phyloP scores from a whole-genome alignment of 2,888 invertebrate genomes.

The Parthenolecanium corni region DNA sequence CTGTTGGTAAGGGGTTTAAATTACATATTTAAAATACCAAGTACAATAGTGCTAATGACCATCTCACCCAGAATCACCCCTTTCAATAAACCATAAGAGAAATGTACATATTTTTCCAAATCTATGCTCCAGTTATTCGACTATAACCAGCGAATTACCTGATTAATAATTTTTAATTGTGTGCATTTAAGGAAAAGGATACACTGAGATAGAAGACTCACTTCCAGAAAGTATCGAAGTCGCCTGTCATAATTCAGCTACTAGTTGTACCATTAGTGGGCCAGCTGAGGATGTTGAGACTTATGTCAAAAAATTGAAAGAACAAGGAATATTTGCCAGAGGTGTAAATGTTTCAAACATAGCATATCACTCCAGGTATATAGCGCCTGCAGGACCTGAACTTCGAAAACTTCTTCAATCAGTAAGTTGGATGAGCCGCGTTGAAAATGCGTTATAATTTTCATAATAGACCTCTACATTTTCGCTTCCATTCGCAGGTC shows the following conservation, averaged over 20 bases:
- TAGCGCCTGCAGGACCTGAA: slow-evolving; percentile 41
- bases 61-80: no score
- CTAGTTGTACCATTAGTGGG: slow-evolving; percentile 68
- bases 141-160: no score
- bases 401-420: slow-evolving; percentile 40
- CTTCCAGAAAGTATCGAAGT: slow-evolving; percentile 54
- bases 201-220: slow-evolving; percentile 33
- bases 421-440: slow-evolving; percentile 30
- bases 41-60: no score
- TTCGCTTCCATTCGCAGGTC: slow-evolving; percentile 5
- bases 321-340: no score
- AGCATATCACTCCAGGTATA: slow-evolving; percentile 36
- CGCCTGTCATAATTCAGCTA: slow-evolving; percentile 68
- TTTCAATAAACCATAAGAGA: no score
- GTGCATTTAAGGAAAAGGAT: slow-evolving; percentile 34
- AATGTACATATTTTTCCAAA: no score
- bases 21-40: no score
- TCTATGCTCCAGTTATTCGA: no score
- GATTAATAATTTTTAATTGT: neutral
- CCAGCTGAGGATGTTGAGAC: slow-evolving; percentile 50
- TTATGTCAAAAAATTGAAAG: slow-evolving; percentile 46
- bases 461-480: neutral
- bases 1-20: slow-evolving; percentile 39
- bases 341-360: slow-evolving; percentile 35
- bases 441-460: neutral